A percentile compares a stretch with the other conserved stretches of the same genome.
These are phyloP conservation scores for Drosophila sechellia DNA, from an alignment of 1,140 invertebrate species.

Conservation along the genomic window DNA sequence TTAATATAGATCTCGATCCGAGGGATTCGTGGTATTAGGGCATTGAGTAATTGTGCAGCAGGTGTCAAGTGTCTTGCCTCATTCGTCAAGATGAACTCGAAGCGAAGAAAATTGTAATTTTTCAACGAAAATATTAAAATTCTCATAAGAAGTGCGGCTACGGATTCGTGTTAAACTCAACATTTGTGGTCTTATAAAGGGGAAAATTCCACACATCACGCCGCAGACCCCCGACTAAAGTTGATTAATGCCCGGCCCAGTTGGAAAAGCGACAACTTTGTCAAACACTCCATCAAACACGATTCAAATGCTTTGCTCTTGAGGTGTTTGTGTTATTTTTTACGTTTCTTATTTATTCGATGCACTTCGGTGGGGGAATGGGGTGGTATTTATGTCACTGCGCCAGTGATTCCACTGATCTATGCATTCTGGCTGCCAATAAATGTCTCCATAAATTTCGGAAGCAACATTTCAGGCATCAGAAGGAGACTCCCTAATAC, in stretches of 20 bases:
- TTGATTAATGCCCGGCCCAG: conserved; percentile 65
- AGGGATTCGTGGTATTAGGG: conserved; percentile 63
- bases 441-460: conserved; percentile 78
- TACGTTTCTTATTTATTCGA: conserved; percentile 33
- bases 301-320: conserved; percentile 49
- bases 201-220: conserved; percentile 15
- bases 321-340: conserved; percentile 50
- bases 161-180: conserved; percentile 64
- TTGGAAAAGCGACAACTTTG: conserved; percentile 68
- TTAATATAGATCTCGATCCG: conserved; percentile 52
- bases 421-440: conserved; percentile 70
- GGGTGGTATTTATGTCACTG: conserved; percentile 67
- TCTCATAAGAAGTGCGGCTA: background rate
- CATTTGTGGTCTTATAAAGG: conserved; percentile 75
- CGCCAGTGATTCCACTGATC: conserved; percentile 67
- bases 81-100: conserved; percentile 46
- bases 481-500: conserved; percentile 46
- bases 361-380: conserved; percentile 21
- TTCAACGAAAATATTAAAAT: conserved; percentile 73
- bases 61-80: conserved; percentile 72
- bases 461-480: conserved; percentile 51
- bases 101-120: conserved; percentile 65
- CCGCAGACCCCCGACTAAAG: conserved; percentile 6
- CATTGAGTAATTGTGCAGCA: conserved; percentile 79
- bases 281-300: conserved; percentile 82